These are phyloP conservation scores for Onchidella celtica DNA, from an alignment of 2,888 invertebrate species.

Conservation along the genomic window DNA sequence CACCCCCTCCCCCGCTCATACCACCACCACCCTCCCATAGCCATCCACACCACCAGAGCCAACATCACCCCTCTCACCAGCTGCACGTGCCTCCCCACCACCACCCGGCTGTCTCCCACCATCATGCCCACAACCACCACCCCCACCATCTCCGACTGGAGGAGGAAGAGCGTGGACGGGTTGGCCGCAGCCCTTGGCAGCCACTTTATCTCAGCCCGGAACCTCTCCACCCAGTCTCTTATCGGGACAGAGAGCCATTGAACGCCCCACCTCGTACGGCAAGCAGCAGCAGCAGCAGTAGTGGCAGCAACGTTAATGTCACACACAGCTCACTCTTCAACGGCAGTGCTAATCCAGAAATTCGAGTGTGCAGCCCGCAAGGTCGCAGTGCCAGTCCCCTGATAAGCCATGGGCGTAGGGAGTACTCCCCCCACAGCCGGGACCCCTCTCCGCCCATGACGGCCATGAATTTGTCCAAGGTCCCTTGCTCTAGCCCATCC, in stretches of 20 bases:
- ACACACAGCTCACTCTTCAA: background rate
- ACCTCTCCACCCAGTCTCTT: conserved; percentile 8
- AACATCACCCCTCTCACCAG: conserved; percentile 31
- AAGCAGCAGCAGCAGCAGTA: conserved; percentile 20
- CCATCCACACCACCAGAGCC: conserved; percentile 10
- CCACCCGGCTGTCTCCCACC: background rate
- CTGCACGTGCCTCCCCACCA: conserved; percentile 20
- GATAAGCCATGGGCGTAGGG: background rate
- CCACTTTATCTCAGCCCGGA: conserved; percentile 44
- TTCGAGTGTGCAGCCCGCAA: conserved; percentile 37
- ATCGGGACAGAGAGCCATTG: conserved; percentile 37
- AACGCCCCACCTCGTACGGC: conserved; percentile 9
- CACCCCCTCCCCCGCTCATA: background rate
- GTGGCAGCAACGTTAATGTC: background rate
- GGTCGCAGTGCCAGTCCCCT: conserved; percentile 39
- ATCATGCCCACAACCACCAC: background rate
- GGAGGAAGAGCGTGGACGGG: background rate
- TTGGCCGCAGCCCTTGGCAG: conserved; percentile 25
- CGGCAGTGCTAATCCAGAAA: conserved; percentile 32
- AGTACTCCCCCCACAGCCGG: conserved; percentile 11
- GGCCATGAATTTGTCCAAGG: conserved; percentile 47
- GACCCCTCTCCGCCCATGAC: conserved; percentile 40
- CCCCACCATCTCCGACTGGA: background rate
- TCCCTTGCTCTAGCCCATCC: conserved; percentile 23
- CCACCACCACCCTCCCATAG: background rate